Evolutionary conservation across 2,888 invertebrate species (phyloP), one percentile per base, ranked within the genome.

Genomic region (Liopterus haemorrhoidalis): DNA sequence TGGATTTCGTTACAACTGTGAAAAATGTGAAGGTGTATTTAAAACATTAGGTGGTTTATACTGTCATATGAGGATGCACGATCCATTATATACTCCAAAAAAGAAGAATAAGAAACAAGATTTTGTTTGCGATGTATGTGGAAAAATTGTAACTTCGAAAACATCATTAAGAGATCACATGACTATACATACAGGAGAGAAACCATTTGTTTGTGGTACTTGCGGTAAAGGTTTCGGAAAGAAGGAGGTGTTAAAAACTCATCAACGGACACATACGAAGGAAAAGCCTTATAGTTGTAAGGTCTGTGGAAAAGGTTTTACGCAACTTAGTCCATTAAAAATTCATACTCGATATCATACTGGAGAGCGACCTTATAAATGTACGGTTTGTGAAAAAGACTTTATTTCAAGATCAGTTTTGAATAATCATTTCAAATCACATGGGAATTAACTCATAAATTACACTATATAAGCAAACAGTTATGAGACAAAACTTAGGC

Each of bases 321-420:
- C 73, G 28, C 70, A 76, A 48, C 68, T 69, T 46, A 70, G 69
- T 48, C 71, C 72, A 1, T 51, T 75, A 28, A 69, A 70, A 5
- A 65, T 70, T 3, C 76, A 76, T 53, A 66, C 65, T 22, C 59
- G 75, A 39, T 72, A 72, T 44, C 77, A 76, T 49, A 73, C 73
- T 0, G 75, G 75, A 4, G 75, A 74, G 51, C 65, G 66, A 39
- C 64, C 73, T 14, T 73, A 70, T 50, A 64, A 71, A 2, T 76
- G 77, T 50, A 67, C 70, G 3, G 65, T 68, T 5, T 76, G 78
- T 32, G 71, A 70, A 0, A 72, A 72, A 43, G 69, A 72, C 1
- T 76, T 73, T 41, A 70, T 73, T 2, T 74, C 73, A 45, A 63
- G 68, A 14, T 62, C 62, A 37, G 58, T 57, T 2, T n/a, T 28